Conservation (phyloP, 2,797 vertebrate species). For the Manis crassicaudata region DNA sequence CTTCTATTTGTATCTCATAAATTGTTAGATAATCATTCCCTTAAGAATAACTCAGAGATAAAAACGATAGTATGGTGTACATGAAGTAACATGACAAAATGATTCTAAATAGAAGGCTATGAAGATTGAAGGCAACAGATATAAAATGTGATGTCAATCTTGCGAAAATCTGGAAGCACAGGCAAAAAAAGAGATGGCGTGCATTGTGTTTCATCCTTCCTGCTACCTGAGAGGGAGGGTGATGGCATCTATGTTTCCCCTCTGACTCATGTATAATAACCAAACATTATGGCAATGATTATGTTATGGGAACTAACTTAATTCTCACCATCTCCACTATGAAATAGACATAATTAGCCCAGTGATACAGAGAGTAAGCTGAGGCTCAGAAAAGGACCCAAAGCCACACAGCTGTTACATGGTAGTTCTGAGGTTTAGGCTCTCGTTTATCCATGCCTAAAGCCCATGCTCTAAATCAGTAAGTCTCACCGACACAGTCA, state of each 20-base stretch:
- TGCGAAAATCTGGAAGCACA: not conserved
- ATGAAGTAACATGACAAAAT: conserved; percentile 30
- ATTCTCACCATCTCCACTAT: not conserved
- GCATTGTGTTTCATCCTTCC: not conserved
- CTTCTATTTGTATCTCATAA: conserved; percentile 45
- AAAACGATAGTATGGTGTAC: not conserved
- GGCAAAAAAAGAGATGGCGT: not conserved
- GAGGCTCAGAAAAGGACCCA: not conserved
- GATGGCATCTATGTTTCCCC: not conserved
- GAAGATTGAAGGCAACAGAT: conserved; percentile 1
- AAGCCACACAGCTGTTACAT: not conserved
- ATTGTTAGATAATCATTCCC: conserved; percentile 56
- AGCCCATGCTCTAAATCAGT: not conserved
- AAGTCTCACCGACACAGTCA: not conserved
- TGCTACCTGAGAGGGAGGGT: not conserved
- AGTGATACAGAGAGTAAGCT: not conserved
- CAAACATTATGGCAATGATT: not conserved
- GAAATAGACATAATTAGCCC: not conserved
- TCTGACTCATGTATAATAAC: not conserved
- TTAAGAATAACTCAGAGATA: conserved; percentile 55
- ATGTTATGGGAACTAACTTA: not conserved
- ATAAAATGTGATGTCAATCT: not conserved
- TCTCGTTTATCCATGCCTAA: not conserved
- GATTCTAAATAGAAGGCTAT: conserved; percentile 22
- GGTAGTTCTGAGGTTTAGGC: not conserved